Evolutionary conservation across 1,140 invertebrate genomes (phyloP).

Genomic region (Drosophila littoralis): DNA sequence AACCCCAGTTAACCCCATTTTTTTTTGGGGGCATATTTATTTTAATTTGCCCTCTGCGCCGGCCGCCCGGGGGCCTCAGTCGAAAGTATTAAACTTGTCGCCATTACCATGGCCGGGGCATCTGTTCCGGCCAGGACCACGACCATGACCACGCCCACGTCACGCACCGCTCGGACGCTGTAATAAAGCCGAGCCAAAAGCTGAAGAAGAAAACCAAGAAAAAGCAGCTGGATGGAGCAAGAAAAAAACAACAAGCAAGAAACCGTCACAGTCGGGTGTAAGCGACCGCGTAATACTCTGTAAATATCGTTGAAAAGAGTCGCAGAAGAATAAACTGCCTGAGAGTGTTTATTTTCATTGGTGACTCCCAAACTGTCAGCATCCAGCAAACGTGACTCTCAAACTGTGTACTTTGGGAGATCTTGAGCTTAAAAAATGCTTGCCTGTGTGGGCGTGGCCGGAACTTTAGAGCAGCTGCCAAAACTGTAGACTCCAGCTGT

Average conservation of each 20-base stretch:
- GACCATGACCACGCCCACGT: conserved; percentile 16
- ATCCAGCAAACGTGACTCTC: too few relatives aligned
- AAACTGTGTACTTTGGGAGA: too few relatives aligned
- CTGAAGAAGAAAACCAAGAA: background rate
- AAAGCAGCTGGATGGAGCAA: background rate
- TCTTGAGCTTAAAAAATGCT: too few relatives aligned
- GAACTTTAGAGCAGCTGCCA: too few relatives aligned
- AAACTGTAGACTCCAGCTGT: too few relatives aligned
- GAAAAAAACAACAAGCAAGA: background rate
- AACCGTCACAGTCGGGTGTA: background rate
- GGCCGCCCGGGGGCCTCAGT: conserved; percentile 16
- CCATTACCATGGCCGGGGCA: conserved; percentile 24
- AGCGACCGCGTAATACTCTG: background rate
- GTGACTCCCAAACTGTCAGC: too few relatives aligned
- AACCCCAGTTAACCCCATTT: conserved; percentile 13
- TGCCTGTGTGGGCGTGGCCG: too few relatives aligned
- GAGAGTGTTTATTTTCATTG: too few relatives aligned
- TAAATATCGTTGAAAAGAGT: background rate
- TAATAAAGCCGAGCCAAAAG: conserved; percentile 8
- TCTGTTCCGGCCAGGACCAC: conserved; percentile 10
- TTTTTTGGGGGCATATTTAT: conserved; percentile 34
- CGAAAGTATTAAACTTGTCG: conserved; percentile 52
- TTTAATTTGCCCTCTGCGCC: conserved; percentile 35
- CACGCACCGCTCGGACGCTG: conserved; percentile 18
- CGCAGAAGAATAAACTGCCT: too few relatives aligned